phyloP scores from a whole-genome alignment of 2,888 invertebrate species.

The Parelbella ahira region DNA sequence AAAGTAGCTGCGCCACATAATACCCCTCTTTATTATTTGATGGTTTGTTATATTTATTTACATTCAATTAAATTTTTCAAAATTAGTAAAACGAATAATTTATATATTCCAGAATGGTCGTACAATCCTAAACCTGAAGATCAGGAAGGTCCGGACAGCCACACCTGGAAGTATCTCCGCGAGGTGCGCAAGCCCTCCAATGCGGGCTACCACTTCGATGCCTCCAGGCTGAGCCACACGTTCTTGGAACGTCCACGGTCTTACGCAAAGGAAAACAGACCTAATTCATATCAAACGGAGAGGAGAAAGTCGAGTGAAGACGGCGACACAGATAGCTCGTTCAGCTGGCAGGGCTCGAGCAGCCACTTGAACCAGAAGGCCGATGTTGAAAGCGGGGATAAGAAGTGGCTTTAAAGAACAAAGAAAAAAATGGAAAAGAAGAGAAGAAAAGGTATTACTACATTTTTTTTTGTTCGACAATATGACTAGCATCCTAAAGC shows the following conservation, averaged over 20 bases:
- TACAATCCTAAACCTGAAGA: constrained; percentile 60
- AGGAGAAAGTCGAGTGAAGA: constrained; percentile 43
- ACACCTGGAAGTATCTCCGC: constrained; percentile 71
- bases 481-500: too few relatives aligned
- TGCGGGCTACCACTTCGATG: constrained; percentile 65
- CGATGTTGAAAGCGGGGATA: neutral
- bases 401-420: constrained; percentile 7
- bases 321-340: constrained; percentile 70
- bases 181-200: constrained; percentile 72
- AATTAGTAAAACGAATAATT: too few relatives aligned
- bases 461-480: too few relatives aligned
- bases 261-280: constrained; percentile 39
- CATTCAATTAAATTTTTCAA: too few relatives aligned
- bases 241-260: constrained; percentile 45
- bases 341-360: constrained; percentile 68
- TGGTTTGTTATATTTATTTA: too few relatives aligned
- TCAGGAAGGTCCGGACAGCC: constrained; percentile 51
- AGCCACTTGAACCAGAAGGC: constrained; percentile 39
- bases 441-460: too few relatives aligned
- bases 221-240: constrained; percentile 51
- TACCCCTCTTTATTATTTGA: too few relatives aligned
- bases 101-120: constrained; percentile 59
- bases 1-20: too few relatives aligned
- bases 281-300: constrained; percentile 41
- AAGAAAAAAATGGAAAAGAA: too few relatives aligned